A percentile compares a stretch with the other conserved stretches of the same genome.
Conservation (phyloP, 2,888 invertebrate genomes). For the Drosophila borborema region DNA sequence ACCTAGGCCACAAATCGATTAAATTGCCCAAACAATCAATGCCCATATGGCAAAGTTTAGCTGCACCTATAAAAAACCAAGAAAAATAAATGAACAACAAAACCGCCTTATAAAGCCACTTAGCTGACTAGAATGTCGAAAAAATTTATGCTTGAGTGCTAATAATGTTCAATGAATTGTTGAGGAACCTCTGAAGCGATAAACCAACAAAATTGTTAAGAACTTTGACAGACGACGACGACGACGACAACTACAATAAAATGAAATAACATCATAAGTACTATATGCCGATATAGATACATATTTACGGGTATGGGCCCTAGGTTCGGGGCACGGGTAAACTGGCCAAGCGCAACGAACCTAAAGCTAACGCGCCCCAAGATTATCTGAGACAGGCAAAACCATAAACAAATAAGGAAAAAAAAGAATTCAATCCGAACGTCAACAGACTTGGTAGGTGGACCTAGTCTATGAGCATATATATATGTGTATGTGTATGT, state of each 20-base stretch:
- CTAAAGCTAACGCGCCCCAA: slow-evolving; percentile 77
- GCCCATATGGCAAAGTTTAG: slow-evolving; percentile 13
- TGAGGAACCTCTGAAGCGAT: slow-evolving; percentile 63
- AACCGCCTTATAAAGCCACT: slow-evolving; percentile 46
- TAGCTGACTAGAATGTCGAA: slow-evolving; percentile 51
- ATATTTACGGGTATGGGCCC: slow-evolving; percentile 13
- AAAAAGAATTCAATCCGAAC: slow-evolving; percentile 63
- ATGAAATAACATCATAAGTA: slow-evolving; percentile 72
- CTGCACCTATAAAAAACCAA: slow-evolving; percentile 39
- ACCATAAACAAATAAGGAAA: slow-evolving; percentile 78
- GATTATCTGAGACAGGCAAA: slow-evolving; percentile 74
- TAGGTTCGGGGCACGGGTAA: slow-evolving; percentile 25
- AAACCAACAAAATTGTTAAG: slow-evolving; percentile 64
- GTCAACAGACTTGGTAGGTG: slow-evolving; percentile 47
- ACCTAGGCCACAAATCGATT: slow-evolving; percentile 53
- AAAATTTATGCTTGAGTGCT: slow-evolving; percentile 77
- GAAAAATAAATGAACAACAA: slow-evolving; percentile 1
- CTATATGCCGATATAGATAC: slow-evolving; percentile 37
- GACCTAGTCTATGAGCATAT: slow-evolving; percentile 15
- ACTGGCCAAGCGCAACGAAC: slow-evolving; percentile 77
- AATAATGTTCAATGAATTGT: slow-evolving; percentile 79
- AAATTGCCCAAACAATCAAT: slow-evolving; percentile 38
- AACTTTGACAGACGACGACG: slow-evolving; percentile 54
- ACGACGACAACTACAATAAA: slow-evolving; percentile 62
- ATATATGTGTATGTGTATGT: slow-evolving; percentile 7